Evolutionary conservation across 2,113 vertebrate genomes (phyloP).

Genomic region (Seriola quinqueradiata): DNA sequence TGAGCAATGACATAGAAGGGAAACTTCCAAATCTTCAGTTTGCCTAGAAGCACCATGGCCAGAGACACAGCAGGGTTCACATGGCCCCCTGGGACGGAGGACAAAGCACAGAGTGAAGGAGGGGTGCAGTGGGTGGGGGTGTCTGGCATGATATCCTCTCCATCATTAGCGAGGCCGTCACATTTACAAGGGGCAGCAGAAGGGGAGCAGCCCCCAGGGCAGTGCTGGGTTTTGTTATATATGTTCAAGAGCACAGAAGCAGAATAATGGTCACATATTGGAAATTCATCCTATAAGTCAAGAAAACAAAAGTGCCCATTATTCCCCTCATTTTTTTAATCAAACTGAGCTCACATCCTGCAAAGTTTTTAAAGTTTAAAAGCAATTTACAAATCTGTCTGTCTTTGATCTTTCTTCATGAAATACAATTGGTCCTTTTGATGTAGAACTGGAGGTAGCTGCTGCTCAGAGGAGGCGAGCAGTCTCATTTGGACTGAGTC

Average conservation of each 20-base stretch:
- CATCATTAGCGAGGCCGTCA: conserved; percentile 50
- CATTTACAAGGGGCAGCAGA: conserved; percentile 66
- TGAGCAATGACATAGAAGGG: conserved; percentile 93
- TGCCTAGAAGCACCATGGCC: conserved; percentile 93
- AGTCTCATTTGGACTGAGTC: conserved; percentile 22
- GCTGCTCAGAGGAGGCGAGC: conserved; percentile 25
- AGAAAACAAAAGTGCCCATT: conserved; percentile 4
- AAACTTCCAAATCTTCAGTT: conserved; percentile 93
- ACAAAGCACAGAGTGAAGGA: conserved; percentile 57
- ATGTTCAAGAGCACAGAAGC: conserved; percentile 26
- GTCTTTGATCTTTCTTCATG: neutral
- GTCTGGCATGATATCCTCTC: conserved; percentile 52
- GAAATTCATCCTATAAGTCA: conserved; percentile 20
- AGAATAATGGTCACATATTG: conserved; percentile 51
- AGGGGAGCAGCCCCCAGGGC: conserved; percentile 56
- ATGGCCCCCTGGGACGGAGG: conserved; percentile 88
- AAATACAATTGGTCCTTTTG: conserved; percentile 4
- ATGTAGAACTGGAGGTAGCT: conserved; percentile 15
- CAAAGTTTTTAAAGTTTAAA: neutral
- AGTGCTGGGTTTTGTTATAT: conserved; percentile 45
- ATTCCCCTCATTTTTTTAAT: conserved; percentile 3
- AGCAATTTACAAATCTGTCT: neutral
- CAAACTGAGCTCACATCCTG: neutral
- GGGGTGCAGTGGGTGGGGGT: conserved; percentile 34
- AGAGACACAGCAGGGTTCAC: conserved; percentile 95